These are phyloP conservation scores for Musca vetustissima DNA, from an alignment of 1,140 invertebrate genomes.

Conservation along the genomic window DNA sequence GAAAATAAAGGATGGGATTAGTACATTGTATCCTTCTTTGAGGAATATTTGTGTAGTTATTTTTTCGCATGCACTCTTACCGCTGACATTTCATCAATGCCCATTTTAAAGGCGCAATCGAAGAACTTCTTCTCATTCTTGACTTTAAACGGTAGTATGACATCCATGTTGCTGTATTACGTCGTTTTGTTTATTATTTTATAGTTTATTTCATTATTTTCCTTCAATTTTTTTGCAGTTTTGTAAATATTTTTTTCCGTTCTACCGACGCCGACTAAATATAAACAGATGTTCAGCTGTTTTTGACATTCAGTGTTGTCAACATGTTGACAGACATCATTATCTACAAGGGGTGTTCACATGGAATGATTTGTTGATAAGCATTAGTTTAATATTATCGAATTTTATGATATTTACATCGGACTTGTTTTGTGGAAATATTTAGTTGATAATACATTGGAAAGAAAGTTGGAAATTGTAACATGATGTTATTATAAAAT, in stretches of 20 bases:
- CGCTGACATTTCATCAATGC: constrained; percentile 26
- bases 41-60: background rate
- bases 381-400: no score
- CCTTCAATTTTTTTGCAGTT: no score
- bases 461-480: no score
- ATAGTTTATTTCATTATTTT: no score
- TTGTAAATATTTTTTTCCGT: background rate
- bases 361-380: no score
- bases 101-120: constrained; percentile 20
- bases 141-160: constrained; percentile 22
- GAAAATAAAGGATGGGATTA: background rate
- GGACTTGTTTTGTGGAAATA: no score
- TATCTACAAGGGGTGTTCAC: no score
- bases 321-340: background rate
- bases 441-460: no score
- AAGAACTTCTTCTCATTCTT: constrained; percentile 22
- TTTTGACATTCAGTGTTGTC: background rate
- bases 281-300: constrained; percentile 16
- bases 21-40: background rate
- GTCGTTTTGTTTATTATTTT: background rate
- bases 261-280: background rate
- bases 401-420: no score
- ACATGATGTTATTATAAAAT: no score
- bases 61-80: background rate
- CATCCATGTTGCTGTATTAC: constrained; percentile 20